phyloP scores from a whole-genome alignment of 2,113 vertebrate species.

The Semicossyphus pulcher region DNA sequence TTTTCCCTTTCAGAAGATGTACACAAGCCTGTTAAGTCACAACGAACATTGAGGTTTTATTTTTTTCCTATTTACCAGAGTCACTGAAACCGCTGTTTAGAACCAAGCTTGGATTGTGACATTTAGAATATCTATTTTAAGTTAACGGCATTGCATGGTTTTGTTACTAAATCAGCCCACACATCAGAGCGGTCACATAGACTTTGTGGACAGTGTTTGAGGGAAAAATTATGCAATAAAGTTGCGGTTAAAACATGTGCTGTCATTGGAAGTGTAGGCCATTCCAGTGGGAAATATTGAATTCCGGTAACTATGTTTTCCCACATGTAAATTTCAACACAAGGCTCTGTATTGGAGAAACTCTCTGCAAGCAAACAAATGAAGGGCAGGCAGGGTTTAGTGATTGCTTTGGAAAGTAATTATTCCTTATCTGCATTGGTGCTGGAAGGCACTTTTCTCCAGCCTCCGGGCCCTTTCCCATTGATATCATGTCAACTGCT shows the following conservation, averaged over 20 bases:
- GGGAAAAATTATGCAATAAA: background rate
- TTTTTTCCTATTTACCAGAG: background rate
- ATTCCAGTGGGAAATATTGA: constrained; percentile 47
- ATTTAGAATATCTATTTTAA: constrained; percentile 58
- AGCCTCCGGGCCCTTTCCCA: constrained; percentile 10
- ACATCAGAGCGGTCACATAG: constrained; percentile 5
- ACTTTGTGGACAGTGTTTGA: constrained; percentile 25
- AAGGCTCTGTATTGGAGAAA: constrained; percentile 43
- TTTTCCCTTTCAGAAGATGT: constrained; percentile 33
- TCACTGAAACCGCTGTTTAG: constrained; percentile 31
- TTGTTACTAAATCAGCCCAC: constrained; percentile 34
- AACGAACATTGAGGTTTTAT: constrained; percentile 9
- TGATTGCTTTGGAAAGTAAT: constrained; percentile 74
- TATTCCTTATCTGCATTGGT: constrained; percentile 74
- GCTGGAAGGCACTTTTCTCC: constrained; percentile 24
- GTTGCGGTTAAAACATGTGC: constrained; percentile 18
- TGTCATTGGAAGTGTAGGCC: constrained; percentile 43
- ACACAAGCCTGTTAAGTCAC: constrained; percentile 33
- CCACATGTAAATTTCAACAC: constrained; percentile 39
- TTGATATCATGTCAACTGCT: constrained; percentile 51
- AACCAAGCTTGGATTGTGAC: constrained; percentile 10
- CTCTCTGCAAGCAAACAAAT: constrained; percentile 68
- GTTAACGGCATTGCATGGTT: constrained; percentile 4
- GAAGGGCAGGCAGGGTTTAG: constrained; percentile 42
- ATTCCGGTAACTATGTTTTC: constrained; percentile 57